phyloP scores from a whole-genome alignment of 2,113 vertebrate species.

The Aviceda subcristata region DNA sequence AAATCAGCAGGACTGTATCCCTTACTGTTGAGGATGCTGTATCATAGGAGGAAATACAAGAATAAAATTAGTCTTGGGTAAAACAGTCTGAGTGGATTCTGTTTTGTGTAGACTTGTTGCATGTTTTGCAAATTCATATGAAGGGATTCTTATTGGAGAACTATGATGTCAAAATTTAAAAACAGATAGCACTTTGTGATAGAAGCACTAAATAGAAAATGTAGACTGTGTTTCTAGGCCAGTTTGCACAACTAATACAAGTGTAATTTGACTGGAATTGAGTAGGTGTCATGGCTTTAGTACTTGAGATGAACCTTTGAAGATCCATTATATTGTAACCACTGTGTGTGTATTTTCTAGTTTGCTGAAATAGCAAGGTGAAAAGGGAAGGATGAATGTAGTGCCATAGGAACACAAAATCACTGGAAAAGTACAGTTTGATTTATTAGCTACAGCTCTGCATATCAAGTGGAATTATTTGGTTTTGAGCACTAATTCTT shows the following conservation, averaged over 20 bases:
- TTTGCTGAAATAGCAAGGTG: not conserved
- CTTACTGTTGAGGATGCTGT: not conserved
- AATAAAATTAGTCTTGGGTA: not conserved
- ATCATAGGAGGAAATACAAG: not conserved
- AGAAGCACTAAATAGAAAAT: not conserved
- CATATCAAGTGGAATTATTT: not conserved
- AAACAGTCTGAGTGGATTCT: not conserved
- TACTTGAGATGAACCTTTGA: not conserved
- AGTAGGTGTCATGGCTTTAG: not conserved
- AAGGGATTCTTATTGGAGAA: not conserved
- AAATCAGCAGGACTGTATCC: not conserved
- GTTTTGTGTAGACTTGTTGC: not conserved
- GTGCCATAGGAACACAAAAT: not conserved
- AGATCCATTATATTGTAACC: not conserved
- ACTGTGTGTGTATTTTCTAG: not conserved
- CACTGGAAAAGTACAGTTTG: not conserved
- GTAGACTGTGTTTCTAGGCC: not conserved
- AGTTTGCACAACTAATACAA: not conserved
- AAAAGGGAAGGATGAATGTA: not conserved
- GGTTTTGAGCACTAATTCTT: not conserved
- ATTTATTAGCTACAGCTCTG: not conserved
- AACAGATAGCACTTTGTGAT: not conserved
- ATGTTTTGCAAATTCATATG: not conserved
- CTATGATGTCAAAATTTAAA: not conserved
- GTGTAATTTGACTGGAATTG: not conserved